A percentile compares a stretch with the other conserved stretches of the same genome.
Evolutionary conservation across 2,797 vertebrate genomes (phyloP).

Genomic region (Hydrocynus forskahlii): DNA sequence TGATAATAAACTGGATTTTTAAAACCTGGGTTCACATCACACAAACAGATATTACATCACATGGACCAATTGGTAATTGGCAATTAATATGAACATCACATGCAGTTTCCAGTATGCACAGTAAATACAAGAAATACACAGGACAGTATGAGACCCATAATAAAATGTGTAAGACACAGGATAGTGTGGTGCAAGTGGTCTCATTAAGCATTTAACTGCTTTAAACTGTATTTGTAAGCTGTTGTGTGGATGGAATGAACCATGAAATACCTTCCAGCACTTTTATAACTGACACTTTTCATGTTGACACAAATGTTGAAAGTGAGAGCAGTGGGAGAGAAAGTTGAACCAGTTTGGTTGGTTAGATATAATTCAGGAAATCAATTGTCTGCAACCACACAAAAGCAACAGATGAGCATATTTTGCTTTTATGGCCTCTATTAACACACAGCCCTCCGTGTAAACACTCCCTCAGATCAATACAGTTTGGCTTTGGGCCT

Average conservation of each 20-base stretch:
- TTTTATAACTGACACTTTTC: not conserved
- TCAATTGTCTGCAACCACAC: not conserved
- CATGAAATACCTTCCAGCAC: not conserved
- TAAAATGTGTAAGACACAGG: not conserved
- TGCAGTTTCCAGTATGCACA: not conserved
- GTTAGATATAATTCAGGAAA: not conserved
- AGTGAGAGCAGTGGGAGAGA: not conserved
- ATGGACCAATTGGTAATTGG: no score
- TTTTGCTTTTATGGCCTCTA: not conserved
- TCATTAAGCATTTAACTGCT: no score
- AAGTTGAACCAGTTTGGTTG: not conserved
- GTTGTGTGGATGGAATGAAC: not conserved
- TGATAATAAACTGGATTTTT: no score
- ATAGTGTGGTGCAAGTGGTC: no score
- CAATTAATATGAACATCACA: no score
- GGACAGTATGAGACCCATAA: not conserved
- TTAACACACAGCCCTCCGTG: not conserved
- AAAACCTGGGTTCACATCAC: not conserved
- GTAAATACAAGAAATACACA: not conserved
- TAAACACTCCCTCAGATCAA: not conserved
- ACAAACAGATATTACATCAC: not conserved
- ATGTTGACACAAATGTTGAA: not conserved
- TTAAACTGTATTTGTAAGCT: not conserved
- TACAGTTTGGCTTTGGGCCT: not conserved
- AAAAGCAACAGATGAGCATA: conserved; percentile 9